Conservation (phyloP, 2,113 vertebrate species). For the Catharus bicknelli region DNA sequence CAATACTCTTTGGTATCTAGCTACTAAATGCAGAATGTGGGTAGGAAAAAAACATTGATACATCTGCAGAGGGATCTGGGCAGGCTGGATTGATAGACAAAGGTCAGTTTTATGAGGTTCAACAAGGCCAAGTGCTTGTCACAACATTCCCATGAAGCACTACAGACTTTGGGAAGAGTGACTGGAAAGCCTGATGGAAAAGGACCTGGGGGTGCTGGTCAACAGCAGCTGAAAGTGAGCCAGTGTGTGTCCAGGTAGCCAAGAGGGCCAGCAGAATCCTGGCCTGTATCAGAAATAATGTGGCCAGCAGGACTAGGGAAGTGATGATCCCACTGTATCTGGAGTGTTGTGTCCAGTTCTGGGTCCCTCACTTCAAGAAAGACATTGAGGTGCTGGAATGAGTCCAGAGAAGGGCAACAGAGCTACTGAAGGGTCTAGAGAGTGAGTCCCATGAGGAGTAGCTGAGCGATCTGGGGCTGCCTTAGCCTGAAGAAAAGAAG, state of each 20-base stretch:
- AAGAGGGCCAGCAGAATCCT: neutral
- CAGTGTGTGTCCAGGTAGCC: neutral
- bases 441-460: neutral
- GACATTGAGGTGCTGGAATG: rapidly evolving
- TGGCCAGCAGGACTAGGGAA: neutral
- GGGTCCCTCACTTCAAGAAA: neutral
- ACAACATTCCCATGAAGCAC: neutral
- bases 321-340: rapidly evolving
- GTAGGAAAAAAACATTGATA: neutral
- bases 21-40: neutral
- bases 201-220: rapidly evolving
- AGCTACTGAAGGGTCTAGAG: neutral
- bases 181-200: neutral
- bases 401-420: rapidly evolving
- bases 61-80: neutral
- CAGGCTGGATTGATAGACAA: neutral
- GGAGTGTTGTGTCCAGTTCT: neutral
- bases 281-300: neutral
- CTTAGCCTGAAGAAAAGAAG: neutral
- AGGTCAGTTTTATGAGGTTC: neutral
- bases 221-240: neutral
- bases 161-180: neutral
- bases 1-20: neutral
- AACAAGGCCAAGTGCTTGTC: neutral
- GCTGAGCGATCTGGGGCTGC: neutral